Evolutionary conservation across 2,888 invertebrate genomes (phyloP), one percentile per base, ranked within the genome.

Genomic region (Coronaproctus castanopsis): DNA sequence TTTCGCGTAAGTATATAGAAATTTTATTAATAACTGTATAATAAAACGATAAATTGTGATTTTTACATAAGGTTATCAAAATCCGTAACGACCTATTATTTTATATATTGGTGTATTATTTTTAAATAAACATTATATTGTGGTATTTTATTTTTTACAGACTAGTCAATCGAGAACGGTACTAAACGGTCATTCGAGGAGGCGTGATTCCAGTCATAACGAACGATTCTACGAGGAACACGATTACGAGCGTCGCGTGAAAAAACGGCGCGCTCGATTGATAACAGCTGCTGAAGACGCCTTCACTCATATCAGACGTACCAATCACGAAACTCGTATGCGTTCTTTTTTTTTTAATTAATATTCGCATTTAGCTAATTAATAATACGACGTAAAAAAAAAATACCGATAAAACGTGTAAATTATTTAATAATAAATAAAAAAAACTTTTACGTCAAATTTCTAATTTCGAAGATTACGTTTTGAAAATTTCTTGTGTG

Each of bases 201-300:
- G 92, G 24, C 80, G 93, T 66, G 87, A 89, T 66, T 88, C 92
- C 0, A 87, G 90, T 64, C 96, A 96, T 75, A 96, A 96, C 74
- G 97, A 97, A 74, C 78, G 92, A 48, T 95, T 97, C 74, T 95
- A 97, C 73, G 96, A 97, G 72, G 97, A 98, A 73, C 88, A 93
- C 69, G 97, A 98, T 73, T 91, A 93, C 67, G 93, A 93, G 69
- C 76, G 93, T 2, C 77, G 95, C 60, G 92, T 96, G 60, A 80
- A 88, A 68, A 96, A 96, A 72, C 77, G 96, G 0, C 78, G 84
- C 61, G 93, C 96, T 2, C 76, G 97, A 21, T 77, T 98, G 51
- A 81, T 95, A 59, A 86, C 89, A 1, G 92, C 96, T 1, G 87
- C 95, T 0, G 97, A 98, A 72, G 97, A 98, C 70, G 95, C 97